These are phyloP conservation scores for Cyclargus thomasi DNA, from an alignment of 1,140 invertebrate genomes.

Conservation along the genomic window DNA sequence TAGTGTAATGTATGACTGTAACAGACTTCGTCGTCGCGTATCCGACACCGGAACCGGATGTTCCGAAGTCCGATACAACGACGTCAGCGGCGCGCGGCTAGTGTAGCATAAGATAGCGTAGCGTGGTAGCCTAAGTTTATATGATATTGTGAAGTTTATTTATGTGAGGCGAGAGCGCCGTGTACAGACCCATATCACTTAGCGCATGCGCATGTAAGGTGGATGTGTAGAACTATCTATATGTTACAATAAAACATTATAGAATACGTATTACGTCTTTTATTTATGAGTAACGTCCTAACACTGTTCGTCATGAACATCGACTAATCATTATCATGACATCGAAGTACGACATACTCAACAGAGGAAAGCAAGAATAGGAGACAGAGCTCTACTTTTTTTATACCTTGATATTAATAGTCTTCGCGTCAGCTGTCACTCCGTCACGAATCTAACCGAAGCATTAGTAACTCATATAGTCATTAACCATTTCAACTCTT, in stretches of 20 bases:
- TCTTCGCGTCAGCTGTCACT: no score
- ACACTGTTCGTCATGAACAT: not conserved
- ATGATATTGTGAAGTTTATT: slow-evolving; percentile 60
- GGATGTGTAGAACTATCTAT: slow-evolving; percentile 70
- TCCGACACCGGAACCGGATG: not conserved
- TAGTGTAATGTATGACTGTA: not conserved
- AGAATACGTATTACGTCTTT: slow-evolving; percentile 43
- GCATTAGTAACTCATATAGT: no score
- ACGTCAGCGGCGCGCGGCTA: slow-evolving; percentile 19
- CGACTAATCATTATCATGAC: no score
- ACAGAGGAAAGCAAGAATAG: no score
- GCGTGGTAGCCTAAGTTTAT: slow-evolving; percentile 44
- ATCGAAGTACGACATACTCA: no score
- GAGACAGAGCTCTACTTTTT: no score
- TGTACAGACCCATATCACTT: slow-evolving; percentile 68
- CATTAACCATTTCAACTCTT: no score
- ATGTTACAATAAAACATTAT: slow-evolving; percentile 71
- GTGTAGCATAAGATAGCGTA: slow-evolving; percentile 24
- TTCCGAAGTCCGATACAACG: not conserved
- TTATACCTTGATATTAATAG: no score
- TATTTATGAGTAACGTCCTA: slow-evolving; percentile 27
- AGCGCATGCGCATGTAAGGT: slow-evolving; percentile 62
- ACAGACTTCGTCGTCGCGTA: not conserved
- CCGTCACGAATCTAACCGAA: no score
- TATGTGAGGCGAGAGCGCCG: slow-evolving; percentile 47